Base-by-base conservation (phyloP, 2,113 vertebrate genomes). In the Pogonocichla stellata region DNA sequence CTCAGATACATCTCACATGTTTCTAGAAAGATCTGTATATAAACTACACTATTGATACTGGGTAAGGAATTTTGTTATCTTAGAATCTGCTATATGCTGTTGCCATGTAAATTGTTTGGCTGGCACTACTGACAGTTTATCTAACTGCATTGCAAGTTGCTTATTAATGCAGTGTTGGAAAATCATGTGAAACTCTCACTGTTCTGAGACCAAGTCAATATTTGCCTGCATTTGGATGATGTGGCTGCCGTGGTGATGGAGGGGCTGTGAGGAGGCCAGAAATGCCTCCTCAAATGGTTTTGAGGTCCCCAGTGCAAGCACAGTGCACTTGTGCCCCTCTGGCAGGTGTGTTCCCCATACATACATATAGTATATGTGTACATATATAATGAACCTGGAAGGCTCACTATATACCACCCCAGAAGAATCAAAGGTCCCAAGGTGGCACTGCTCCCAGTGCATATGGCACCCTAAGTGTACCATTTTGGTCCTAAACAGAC, bases 111-210 rank as follows among this genome's bases (percentile, higher is more conserved):
- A 90, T 83, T 66, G 75, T 80, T 96, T 93, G 92, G 71, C 93
- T 77, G 60, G 60, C 58, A 56, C 33, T 89, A 38, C 43, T 74
- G 58, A 93, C 92, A 93, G 87, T 95, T 96, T 95, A 28, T 77
- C 82, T 94, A 51, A 88, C 92, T 96, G 75, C 25, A 91, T 95
- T 91, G 64, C 23, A 88, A 83, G 88, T 73, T 83, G 79, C 31
- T 94, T 96, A 88, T 94, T 93, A 92, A 94, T 94, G 67, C 60
- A 56, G 62, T 42, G 83, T 65, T 93, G 31, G 66, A 88, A 89
- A 96, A 95, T 48, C 58, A 74, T 61, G 48, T 77, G 60, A 83
- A 91, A 78, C 19, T 38, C 62, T 36, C 51, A 17, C 80, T 85
- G 45, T 89, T 75, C 85, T 66, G 64, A 90, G 56, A 95, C 54